Conservation (phyloP, 1,140 invertebrate species). For the Pteromalus puparum region DNA sequence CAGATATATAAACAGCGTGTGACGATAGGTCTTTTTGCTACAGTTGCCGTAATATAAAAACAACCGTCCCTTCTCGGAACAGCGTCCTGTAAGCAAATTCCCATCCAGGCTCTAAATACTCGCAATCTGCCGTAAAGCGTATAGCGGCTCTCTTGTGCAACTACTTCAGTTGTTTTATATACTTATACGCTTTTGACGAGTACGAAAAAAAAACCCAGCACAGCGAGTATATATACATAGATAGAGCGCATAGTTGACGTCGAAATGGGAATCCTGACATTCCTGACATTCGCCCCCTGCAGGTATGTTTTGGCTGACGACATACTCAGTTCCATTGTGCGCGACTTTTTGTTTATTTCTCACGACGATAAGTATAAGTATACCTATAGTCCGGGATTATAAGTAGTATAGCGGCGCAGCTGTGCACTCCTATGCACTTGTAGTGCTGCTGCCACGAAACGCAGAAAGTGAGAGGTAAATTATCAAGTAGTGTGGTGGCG, state of each 20-base stretch:
- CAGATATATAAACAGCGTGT: neutral
- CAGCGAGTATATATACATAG: too few relatives aligned
- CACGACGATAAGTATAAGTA: too few relatives aligned
- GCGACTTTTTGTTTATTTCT: too few relatives aligned
- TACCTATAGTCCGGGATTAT: neutral
- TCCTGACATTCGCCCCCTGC: neutral
- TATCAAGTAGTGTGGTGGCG: neutral
- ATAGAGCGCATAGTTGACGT: neutral
- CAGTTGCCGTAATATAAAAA: neutral
- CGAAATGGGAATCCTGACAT: neutral
- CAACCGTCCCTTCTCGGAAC: neutral
- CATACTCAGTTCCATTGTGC: neutral
- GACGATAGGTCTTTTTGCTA: neutral
- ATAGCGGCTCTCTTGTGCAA: too few relatives aligned
- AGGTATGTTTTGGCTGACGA: neutral
- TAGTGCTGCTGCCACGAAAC: conserved; percentile 1
- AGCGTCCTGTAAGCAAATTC: neutral
- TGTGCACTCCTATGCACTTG: neutral
- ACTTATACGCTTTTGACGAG: too few relatives aligned
- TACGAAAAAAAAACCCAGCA: too few relatives aligned
- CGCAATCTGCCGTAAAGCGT: neutral
- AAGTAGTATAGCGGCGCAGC: neutral
- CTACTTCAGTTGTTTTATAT: too few relatives aligned
- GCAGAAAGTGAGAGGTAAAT: neutral
- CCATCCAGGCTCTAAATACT: neutral